Evolutionary conservation across 2,888 invertebrate species (phyloP).

Genomic region (Eupithecia subumbrata): DNA sequence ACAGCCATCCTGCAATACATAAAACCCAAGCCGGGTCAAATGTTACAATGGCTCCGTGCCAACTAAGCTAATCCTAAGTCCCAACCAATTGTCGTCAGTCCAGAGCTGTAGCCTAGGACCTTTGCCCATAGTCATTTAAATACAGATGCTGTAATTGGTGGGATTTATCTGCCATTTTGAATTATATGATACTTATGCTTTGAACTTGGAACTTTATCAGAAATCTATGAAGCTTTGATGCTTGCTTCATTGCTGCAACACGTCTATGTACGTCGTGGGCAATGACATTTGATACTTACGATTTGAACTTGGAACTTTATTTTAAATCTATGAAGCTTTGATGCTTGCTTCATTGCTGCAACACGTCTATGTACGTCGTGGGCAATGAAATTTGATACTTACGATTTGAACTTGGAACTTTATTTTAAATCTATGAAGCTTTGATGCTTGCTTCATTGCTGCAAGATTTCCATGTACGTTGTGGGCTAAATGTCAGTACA

Average conservation of each 20-base stretch:
- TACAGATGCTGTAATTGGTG: neutral
- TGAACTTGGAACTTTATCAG: neutral
- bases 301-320: neutral
- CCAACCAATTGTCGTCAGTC: constrained; percentile 55
- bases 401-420: neutral
- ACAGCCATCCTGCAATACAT: constrained; percentile 45
- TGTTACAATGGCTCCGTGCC: constrained; percentile 57
- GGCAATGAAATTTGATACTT: neutral
- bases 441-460: neutral
- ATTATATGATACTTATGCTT: neutral
- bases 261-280: neutral
- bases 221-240: neutral
- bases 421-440: neutral
- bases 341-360: neutral
- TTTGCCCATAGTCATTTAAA: constrained; percentile 14
- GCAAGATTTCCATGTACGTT: too few relatives aligned
- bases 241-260: neutral
- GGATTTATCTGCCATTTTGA: neutral
- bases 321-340: neutral
- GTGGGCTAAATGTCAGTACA: neutral
- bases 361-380: neutral
- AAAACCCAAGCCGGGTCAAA: constrained; percentile 47
- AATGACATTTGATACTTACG: neutral
- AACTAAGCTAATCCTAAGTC: constrained; percentile 59
- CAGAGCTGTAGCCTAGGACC: constrained; percentile 20